Evolutionary conservation across 2,888 invertebrate genomes (phyloP), one percentile per base, ranked within the genome.

Genomic region (Agrotis clavis): DNA sequence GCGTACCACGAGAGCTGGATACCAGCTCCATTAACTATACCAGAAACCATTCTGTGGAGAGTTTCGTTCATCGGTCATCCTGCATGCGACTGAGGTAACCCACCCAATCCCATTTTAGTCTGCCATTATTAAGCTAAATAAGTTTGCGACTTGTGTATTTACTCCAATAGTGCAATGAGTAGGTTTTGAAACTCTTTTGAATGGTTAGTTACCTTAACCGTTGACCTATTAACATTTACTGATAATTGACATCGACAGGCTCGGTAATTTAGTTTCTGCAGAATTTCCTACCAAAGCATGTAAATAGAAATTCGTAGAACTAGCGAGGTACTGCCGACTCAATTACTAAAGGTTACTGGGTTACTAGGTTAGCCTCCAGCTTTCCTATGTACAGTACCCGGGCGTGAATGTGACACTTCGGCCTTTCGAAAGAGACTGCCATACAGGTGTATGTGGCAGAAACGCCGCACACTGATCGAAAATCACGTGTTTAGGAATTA

Each of bases 231-330:
- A 19, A 18, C n/a, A 3, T 4, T 48, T 47, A 19, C 11, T 16
- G 9, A 6, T 21, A 50, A 67, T 41, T 51, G 51, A 11, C 21
- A 16, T 61, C 53, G 16, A 30, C 19, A 48, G 21, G 53, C 62
- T 47, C 47, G 51, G 47, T 57, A 18, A 74, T 57, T 54, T 68
- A 21, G n/a, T 53, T 67, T 67, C 48, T 67, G 59, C 47, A 41
- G 50, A 69, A 19, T 64, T 71, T 74, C 51, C 69, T 61, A 25
- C 21, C 14, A 54, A 60, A 60, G n/a, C 14, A 45, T 45, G 45
- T 77, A 65, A 48, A 71, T 77, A 77, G 13, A 77, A 65, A 35
- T 71, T 51, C 57, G 57, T 57, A 77, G 61, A 77, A 71, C 50
- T 47, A 54, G 47, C 30, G 51, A 45, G 67, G 19, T 73, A 30